phyloP scores from a whole-genome alignment of 1,140 invertebrate species.

The Meloidogyne hapla region DNA sequence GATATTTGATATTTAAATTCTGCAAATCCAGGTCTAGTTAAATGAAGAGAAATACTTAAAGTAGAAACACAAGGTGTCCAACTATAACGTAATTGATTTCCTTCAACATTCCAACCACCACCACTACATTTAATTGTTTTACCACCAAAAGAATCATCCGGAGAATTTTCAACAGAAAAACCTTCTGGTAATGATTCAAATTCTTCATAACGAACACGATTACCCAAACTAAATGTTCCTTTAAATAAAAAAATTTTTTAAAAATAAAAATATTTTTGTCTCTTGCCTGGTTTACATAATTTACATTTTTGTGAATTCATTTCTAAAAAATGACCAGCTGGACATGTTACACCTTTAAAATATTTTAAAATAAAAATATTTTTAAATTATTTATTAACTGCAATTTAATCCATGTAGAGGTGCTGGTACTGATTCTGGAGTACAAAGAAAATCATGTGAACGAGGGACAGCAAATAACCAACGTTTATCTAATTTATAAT shows the following conservation, averaged over 20 bases:
- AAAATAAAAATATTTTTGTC: neutral
- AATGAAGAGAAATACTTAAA: constrained; percentile 53
- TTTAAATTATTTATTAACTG: constrained; percentile 40
- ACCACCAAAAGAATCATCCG: constrained; percentile 26
- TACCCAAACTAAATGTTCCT: constrained; percentile 59
- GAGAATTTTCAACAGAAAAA: constrained; percentile 38
- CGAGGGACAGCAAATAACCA: constrained; percentile 56
- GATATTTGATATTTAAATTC: constrained; percentile 56
- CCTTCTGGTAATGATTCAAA: constrained; percentile 53
- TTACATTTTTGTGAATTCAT: constrained; percentile 56
- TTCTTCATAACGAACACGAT: constrained; percentile 59
- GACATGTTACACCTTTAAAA: constrained; percentile 56
- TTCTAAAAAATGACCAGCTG: constrained; percentile 56
- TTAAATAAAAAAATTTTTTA: neutral
- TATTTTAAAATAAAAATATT: constrained; percentile 2
- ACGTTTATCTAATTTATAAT: constrained; percentile 43
- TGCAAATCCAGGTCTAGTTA: constrained; percentile 51
- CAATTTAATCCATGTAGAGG: constrained; percentile 56
- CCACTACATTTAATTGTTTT: constrained; percentile 35
- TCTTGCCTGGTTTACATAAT: constrained; percentile 48
- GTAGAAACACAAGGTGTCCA: constrained; percentile 59
- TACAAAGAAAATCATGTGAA: constrained; percentile 44
- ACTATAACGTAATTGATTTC: constrained; percentile 55
- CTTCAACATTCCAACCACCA: constrained; percentile 55
- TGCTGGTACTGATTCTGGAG: constrained; percentile 46